Evolutionary conservation across 1,140 invertebrate species (phyloP).

Genomic region (Atopsyche davidsoni): DNA sequence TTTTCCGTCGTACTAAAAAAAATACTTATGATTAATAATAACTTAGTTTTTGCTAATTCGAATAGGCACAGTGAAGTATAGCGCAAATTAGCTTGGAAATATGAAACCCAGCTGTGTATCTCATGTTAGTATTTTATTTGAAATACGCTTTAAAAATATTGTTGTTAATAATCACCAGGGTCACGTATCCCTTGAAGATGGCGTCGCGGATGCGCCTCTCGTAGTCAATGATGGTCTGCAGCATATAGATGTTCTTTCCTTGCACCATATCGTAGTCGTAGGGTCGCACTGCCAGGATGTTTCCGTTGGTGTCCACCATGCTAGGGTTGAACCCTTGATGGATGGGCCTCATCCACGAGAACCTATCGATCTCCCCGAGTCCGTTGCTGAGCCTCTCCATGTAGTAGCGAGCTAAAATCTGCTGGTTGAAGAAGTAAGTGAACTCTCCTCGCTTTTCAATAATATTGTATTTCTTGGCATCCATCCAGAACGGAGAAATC

Average conservation of each 20-base stretch:
- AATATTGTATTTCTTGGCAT: constrained; percentile 34
- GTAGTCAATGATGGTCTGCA: constrained; percentile 47
- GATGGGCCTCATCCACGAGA: constrained; percentile 48
- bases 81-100: neutral
- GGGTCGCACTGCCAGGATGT: constrained; percentile 54
- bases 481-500: constrained; percentile 48
- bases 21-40: neutral
- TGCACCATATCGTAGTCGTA: constrained; percentile 38
- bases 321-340: constrained; percentile 56
- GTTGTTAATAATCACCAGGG: constrained; percentile 32
- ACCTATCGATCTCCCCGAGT: constrained; percentile 47
- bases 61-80: constrained; percentile 3
- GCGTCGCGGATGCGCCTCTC: constrained; percentile 57
- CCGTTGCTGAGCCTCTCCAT: constrained; percentile 55
- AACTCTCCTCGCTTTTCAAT: constrained; percentile 49
- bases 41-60: neutral
- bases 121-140: constrained; percentile 28
- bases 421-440: constrained; percentile 49
- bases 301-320: constrained; percentile 55
- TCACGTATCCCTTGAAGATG: constrained; percentile 58
- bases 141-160: neutral
- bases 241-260: constrained; percentile 44
- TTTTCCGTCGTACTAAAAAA: constrained; percentile 35
- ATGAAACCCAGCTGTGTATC: neutral
- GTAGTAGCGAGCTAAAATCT: constrained; percentile 53